Base-by-base conservation (phyloP, 2,888 invertebrate genomes). In the Rugalucina vietnamica region DNA sequence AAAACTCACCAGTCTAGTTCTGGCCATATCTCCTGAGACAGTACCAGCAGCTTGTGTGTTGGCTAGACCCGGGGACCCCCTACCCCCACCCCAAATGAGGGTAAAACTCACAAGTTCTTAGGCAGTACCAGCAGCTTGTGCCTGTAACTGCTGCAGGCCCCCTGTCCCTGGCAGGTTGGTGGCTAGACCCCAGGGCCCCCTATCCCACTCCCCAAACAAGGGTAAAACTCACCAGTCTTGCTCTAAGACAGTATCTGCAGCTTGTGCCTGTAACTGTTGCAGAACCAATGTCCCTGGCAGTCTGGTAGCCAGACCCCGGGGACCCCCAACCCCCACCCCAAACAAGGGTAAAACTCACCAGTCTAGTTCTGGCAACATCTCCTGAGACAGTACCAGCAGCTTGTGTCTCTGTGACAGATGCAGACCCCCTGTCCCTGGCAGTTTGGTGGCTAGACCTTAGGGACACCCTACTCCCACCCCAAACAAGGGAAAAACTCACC, bases 51-150 rank as follows among this genome's bases (percentile, higher is more conserved):
- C 96, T 95, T 98, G 97, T n/a, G n/a, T n/a, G 97, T 97, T 69
- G 99, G 98, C 86, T 98, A 97, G 50, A 97, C 96, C 92, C 98
- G 97, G 91, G 97, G 97, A 50, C 98, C 97, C 95, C 98, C 98
- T 84, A 99, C 99, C 95, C 97, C 95, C 86, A 97, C 96, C 95
- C 99, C 99, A 77, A n/a, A n/a, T n/a, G n/a, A n/a, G n/a, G n/a
- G n/a, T n/a, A n/a, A n/a, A n/a, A 81, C 87, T 76, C 76, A 93
- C 93, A 91, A 86, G 80, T 84, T 91, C 83, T 24, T 93, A 91
- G 18, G 91, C 86, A 5, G 88, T 87, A 27, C 93, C 88, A 43
- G 93, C 93, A 27, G 91, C 91, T 8, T 92, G 96, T 96, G n/a
- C n/a, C 89, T 97, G 97, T 87, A 98, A 94, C 90, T 96, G 96